Conservation (phyloP, 1,140 invertebrate genomes). For the Lasioglossum baleicum region DNA sequence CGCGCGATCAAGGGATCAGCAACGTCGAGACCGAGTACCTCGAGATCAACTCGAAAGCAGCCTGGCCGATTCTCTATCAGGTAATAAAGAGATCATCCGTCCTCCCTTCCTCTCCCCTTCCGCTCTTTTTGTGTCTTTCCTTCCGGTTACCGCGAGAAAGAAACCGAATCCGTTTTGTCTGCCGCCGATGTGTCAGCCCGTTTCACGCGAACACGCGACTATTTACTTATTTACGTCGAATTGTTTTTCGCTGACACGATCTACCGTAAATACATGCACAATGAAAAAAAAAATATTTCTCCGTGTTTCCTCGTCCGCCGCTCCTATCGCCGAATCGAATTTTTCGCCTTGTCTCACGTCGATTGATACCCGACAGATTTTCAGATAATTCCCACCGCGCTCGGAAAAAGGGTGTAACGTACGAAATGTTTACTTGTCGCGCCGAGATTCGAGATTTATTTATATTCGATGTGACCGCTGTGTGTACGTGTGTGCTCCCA, state of each 20-base stretch:
- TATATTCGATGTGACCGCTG: not conserved
- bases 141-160: conserved; percentile 34
- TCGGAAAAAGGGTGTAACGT: not conserved
- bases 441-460: not conserved
- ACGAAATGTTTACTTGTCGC: conserved; percentile 2
- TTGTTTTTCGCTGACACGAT: conserved; percentile 36
- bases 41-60: conserved; percentile 83
- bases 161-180: conserved; percentile 7
- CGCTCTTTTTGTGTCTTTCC: conserved; percentile 25
- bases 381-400: not conserved
- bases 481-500: too few species aligned
- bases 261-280: not conserved
- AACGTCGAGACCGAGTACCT: conserved; percentile 85
- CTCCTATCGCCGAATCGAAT: not conserved
- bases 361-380: not conserved
- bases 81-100: conserved; percentile 77
- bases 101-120: not conserved
- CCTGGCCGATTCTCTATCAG: conserved; percentile 85
- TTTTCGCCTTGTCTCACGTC: not conserved
- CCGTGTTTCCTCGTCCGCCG: not conserved
- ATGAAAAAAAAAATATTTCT: not conserved
- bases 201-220: not conserved
- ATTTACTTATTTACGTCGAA: not conserved
- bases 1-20: conserved; percentile 71
- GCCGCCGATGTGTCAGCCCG: conserved; percentile 25